A percentile compares a stretch with the other conserved stretches of the same genome.
Conservation (phyloP, 2,888 invertebrate genomes). For the Micropterix aruncella region DNA sequence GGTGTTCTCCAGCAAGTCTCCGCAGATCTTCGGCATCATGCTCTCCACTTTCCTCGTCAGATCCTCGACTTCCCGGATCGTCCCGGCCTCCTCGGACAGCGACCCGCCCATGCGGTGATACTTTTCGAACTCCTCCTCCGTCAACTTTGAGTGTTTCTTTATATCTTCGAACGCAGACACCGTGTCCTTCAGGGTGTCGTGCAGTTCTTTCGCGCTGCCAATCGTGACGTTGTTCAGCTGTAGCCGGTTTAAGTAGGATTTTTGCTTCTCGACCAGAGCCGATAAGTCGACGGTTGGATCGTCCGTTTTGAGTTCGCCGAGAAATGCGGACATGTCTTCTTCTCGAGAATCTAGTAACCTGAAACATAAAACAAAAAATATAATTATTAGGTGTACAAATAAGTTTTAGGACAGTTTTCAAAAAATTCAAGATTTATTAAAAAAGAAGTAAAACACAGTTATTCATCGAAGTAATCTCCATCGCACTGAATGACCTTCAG, state of each 20-base stretch:
- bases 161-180: conserved; percentile 26
- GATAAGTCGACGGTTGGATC: conserved; percentile 18
- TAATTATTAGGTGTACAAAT: neutral
- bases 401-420: too few species aligned
- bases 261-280: conserved; percentile 18
- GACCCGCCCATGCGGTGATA: conserved; percentile 19
- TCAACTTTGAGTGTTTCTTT: conserved; percentile 25
- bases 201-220: conserved; percentile 27
- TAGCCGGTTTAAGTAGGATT: conserved; percentile 22
- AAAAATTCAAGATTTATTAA: too few species aligned
- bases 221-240: conserved; percentile 27
- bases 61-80: conserved; percentile 21
- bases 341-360: conserved; percentile 16
- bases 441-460: neutral
- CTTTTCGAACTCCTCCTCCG: conserved; percentile 19
- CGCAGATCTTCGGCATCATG: conserved; percentile 25
- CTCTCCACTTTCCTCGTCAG: conserved; percentile 22
- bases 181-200: conserved; percentile 29
- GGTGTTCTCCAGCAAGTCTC: conserved; percentile 15
- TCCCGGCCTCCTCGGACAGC: conserved; percentile 20
- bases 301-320: conserved; percentile 19
- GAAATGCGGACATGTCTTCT: conserved; percentile 19
- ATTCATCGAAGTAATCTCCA: too few species aligned
- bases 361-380: neutral
- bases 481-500: too few species aligned